Base-by-base conservation (phyloP, 2,797 vertebrate species). In the Gymnocypris eckloni region DNA sequence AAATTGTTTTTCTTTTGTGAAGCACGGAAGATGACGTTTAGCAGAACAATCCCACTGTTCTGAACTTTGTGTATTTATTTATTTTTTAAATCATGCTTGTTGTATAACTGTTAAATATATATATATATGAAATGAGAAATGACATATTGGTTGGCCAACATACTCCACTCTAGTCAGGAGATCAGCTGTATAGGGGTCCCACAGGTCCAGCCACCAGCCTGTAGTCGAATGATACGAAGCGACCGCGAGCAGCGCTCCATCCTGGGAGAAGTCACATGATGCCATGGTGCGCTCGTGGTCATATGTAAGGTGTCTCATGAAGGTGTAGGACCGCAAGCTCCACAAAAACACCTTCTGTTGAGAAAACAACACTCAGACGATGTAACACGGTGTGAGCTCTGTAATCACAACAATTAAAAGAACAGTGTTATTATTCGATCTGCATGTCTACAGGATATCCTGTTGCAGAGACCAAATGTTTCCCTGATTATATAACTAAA, bases 111-210 rank as follows among this genome's bases (percentile, higher is more conserved):
- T 43, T 9, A 43, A 43, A 43, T 39, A 16, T 0, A 16, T 1
- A 20, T 3, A 20, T 0, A 2, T 28, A 45, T 33, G 6, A 37
- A 2, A 33, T 5, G 11, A 28, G 43, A 61, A 43, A 20, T 3
- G 13, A 48, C 10, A 41, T 13, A 6, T 64, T 39, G 54, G 39
- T 12, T 22, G 8, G 5, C 20, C 7, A 41, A 91, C 94, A 81
- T 94, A 99, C 98, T 95, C 92, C 80, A 99, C 94, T 0, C 96
- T 96, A 89, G 96, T 92, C 92, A 99, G 95, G 84, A 96, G 96
- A 91, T 98, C 96, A 3, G 97, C 97, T 0, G 97, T 99, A 93
- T 98, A 98, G 20, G 98, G 98, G 92, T 99, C 98, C 98, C 98
- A 99, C 89, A 99, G 96, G 93, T 98, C 97, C 87, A 98, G 96